Evolutionary conservation across 2,888 invertebrate species (phyloP).

Genomic region (Odontothrips loti): DNA sequence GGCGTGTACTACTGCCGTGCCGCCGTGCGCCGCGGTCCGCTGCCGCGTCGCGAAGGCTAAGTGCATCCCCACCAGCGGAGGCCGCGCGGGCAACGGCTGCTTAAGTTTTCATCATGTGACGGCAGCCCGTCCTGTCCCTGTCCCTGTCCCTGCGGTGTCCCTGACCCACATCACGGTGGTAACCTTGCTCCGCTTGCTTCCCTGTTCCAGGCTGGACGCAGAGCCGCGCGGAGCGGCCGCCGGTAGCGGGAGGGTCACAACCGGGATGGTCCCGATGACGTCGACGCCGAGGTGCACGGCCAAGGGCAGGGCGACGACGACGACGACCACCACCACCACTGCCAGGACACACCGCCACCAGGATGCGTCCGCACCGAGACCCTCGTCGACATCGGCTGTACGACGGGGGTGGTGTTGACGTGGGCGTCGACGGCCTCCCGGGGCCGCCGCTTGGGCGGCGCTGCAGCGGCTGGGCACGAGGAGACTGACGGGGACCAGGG

Average conservation of each 20-base stretch:
- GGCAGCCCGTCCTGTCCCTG: background rate
- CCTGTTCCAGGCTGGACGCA: background rate
- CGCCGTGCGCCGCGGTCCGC: too few relatives aligned
- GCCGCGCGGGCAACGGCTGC: background rate
- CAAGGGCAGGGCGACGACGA: background rate
- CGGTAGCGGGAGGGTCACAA: background rate
- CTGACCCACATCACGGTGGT: background rate
- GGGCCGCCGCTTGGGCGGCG: too few relatives aligned
- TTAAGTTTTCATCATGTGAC: background rate
- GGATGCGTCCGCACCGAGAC: slow-evolving; percentile 5
- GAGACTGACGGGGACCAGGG: background rate
- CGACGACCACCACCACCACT: background rate
- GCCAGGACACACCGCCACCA: background rate
- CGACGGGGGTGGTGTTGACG: slow-evolving; percentile 11
- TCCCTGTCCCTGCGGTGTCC: background rate
- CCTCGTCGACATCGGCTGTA: background rate
- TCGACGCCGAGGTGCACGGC: background rate
- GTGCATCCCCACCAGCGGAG: too few relatives aligned
- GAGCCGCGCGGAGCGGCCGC: background rate
- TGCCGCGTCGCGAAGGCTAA: too few relatives aligned
- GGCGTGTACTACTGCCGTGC: too few relatives aligned
- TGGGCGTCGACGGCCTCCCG: background rate
- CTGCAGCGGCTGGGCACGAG: background rate
- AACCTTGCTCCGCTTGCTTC: background rate
- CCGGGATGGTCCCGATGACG: background rate